Base-by-base conservation (phyloP, 2,888 invertebrate species). In the Creontiades dilutus region DNA sequence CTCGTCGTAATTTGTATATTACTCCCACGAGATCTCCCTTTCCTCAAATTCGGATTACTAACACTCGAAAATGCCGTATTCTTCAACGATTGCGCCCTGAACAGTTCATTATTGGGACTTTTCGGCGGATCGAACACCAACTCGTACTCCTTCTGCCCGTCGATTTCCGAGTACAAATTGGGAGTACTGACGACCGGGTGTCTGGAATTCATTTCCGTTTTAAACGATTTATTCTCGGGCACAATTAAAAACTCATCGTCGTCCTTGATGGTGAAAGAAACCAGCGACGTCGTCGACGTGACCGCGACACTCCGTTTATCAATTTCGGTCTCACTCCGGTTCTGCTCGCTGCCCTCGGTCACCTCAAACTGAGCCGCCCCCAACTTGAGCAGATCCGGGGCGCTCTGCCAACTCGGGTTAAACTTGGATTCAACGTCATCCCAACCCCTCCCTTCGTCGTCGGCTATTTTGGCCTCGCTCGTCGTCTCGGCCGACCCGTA, bases 391-490 rank as follows among this genome's bases (percentile, higher is more conserved):
- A 93, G 92, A 91, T 93, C 92, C 82, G 92, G 92, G 91, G 92
- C 93, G 92, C 92, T 93, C 92, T 92, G 93, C 92, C 92, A 92
- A 92, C 75, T 75, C 75, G 92, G 91, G 92, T 92, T 92, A 92
- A 92, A 92, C 91, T 92, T 92, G 92, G 92, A 91, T 87, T 91
- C 90, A 78, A 86, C 90, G 90, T 91, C 91, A 86, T 90, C 89
- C 86, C 82, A 89, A 14, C n/a, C 89, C 85, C 91, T 91, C 88
- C 91, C 92, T 91, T 91, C 90, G 75, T 88, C 90, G 91, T 91
- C 90, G 52, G 89, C 90, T 90, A 90, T 90, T 90, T 90, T 90
- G 27, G 86, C 82, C 61, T 89, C 91, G 81, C 78, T 86, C 75
- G 78, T 88, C 87, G 89, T 90, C 47, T 90, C 89, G 86, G 76